A percentile compares a stretch with the other conserved stretches of the same genome.
These are phyloP conservation scores for Podarcis siculus DNA, from an alignment of 2,797 vertebrate species.

Conservation along the genomic window DNA sequence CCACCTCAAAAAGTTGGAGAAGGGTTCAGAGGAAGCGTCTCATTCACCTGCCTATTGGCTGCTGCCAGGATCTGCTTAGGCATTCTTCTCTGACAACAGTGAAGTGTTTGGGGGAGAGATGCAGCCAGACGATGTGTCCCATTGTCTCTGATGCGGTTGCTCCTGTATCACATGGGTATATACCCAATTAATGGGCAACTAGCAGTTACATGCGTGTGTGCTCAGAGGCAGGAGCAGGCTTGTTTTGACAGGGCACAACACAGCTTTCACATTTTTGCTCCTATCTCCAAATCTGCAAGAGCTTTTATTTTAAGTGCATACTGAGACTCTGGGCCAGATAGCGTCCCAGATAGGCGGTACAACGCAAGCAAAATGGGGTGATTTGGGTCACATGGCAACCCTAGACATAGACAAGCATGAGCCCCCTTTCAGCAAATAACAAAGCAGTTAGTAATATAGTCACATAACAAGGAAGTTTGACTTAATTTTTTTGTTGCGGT, in stretches of 20 bases:
- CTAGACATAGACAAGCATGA: too few relatives aligned
- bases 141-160: background rate
- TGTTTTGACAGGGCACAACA: too few relatives aligned
- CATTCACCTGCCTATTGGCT: background rate
- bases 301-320: too few relatives aligned
- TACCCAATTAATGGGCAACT: background rate
- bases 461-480: background rate
- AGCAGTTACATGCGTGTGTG: background rate
- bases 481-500: background rate
- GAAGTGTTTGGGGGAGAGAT: background rate
- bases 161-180: background rate
- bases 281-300: too few relatives aligned
- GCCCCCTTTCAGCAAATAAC: background rate
- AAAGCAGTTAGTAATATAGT: background rate
- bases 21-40: background rate
- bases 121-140: background rate
- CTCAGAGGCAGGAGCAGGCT: background rate
- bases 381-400: too few relatives aligned
- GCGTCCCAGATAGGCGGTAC: too few relatives aligned
- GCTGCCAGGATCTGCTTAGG: background rate
- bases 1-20: background rate
- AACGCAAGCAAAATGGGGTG: too few relatives aligned
- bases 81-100: background rate
- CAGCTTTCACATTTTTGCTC: too few relatives aligned
- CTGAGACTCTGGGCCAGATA: too few relatives aligned